Percentiles rank a stretch among this genome's conserved stretches.
These are phyloP conservation scores for Heliocidaris erythrogramma DNA, from an alignment of 35 echinoderm and acorn worm species.

Conservation along the genomic window DNA sequence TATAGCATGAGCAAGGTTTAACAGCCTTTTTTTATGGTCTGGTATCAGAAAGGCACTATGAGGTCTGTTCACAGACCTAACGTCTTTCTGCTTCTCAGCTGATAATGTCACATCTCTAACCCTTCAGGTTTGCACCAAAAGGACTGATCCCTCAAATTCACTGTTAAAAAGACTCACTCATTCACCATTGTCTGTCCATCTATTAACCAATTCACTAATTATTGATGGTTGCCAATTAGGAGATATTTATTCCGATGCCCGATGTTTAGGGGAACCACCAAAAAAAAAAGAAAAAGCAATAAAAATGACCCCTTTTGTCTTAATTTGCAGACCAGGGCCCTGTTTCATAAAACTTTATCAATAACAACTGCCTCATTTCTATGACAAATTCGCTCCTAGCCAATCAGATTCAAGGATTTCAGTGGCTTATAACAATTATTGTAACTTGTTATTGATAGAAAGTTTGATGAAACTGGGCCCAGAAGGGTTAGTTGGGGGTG, in stretches of 20 bases:
- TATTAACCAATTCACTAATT: slow-evolving; percentile 7
- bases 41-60: neutral
- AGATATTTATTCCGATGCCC: neutral
- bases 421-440: too few species aligned
- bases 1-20: neutral
- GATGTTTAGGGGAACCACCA: neutral
- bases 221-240: neutral
- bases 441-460: too few species aligned
- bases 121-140: neutral
- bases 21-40: neutral
- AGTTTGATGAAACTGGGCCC: too few species aligned
- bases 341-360: too few species aligned
- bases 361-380: too few species aligned
- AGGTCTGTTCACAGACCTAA: too few species aligned
- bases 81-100: neutral
- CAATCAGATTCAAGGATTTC: too few species aligned
- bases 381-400: too few species aligned
- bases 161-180: neutral
- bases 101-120: neutral
- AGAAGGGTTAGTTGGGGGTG: neutral
- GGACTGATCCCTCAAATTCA: neutral
- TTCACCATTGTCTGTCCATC: neutral
- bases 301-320: neutral
- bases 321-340: neutral
- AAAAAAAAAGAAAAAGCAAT: neutral